Evolutionary conservation across 2,888 invertebrate genomes (phyloP).

Genomic region (Drosophila affinis): DNA sequence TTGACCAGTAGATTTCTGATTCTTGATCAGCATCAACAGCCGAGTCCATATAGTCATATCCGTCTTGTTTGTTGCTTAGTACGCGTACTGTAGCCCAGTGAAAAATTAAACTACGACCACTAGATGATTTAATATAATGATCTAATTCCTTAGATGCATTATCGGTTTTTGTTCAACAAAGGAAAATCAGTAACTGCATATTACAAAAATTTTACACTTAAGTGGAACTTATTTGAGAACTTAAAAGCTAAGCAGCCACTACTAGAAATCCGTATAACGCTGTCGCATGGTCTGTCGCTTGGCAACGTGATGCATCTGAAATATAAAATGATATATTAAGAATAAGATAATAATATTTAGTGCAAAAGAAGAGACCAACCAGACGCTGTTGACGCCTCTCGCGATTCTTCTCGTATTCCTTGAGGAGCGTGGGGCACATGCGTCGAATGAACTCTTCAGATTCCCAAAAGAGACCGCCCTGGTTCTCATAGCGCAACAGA

Average conservation of each 20-base stretch:
- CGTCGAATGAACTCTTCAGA: constrained; percentile 72
- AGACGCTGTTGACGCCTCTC: constrained; percentile 75
- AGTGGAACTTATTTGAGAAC: constrained; percentile 61
- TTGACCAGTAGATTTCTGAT: too few relatives aligned
- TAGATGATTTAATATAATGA: neutral
- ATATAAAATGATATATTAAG: constrained; percentile 2
- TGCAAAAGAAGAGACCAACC: constrained; percentile 48
- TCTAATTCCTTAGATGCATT: neutral
- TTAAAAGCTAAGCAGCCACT: constrained; percentile 55
- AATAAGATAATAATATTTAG: too few relatives aligned
- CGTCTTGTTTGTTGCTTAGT: too few relatives aligned
- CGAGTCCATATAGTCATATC: too few relatives aligned
- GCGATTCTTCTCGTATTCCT: constrained; percentile 74
- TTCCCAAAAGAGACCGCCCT: constrained; percentile 76
- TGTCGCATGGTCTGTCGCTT: constrained; percentile 80
- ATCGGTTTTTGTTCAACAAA: constrained; percentile 65
- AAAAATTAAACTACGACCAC: neutral
- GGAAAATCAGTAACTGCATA: constrained; percentile 75
- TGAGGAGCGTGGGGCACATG: constrained; percentile 75
- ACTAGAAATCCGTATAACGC: constrained; percentile 78
- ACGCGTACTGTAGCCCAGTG: too few relatives aligned
- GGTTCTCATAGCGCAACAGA: constrained; percentile 74
- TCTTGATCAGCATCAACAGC: too few relatives aligned
- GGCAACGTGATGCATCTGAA: constrained; percentile 79
- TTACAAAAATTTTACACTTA: constrained; percentile 73